These are phyloP conservation scores for Aphelocoma californica DNA, from an alignment of 2,797 vertebrate genomes.

Conservation along the genomic window DNA sequence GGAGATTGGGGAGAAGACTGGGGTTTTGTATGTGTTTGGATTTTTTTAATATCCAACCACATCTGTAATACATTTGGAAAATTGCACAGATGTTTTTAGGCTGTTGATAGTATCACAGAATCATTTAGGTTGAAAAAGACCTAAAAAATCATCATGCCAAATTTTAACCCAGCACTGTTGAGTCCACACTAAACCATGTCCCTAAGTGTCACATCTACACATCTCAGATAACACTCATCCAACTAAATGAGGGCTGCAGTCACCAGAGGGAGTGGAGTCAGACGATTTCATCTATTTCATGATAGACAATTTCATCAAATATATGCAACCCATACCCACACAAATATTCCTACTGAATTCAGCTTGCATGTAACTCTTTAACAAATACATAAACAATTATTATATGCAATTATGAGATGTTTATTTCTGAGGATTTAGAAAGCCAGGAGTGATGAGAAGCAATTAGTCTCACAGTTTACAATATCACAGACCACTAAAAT, in stretches of 20 bases:
- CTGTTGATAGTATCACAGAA: background rate
- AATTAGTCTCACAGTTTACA: background rate
- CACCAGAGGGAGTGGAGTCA: background rate
- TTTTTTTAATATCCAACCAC: background rate
- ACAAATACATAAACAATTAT: background rate
- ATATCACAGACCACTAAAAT: background rate
- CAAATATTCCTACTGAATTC: background rate
- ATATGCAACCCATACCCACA: background rate
- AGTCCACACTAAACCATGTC: background rate
- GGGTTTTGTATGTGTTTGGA: rapidly evolving
- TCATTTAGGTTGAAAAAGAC: background rate
- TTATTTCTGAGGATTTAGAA: background rate
- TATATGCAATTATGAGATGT: background rate
- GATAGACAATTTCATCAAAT: background rate
- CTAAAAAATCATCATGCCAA: background rate
- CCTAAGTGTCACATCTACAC: background rate
- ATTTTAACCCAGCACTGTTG: background rate
- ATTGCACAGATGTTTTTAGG: background rate
- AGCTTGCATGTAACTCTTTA: background rate
- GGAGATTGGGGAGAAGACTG: background rate
- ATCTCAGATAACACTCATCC: background rate
- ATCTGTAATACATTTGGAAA: background rate
- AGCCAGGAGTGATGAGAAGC: background rate
- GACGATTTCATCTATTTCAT: background rate
- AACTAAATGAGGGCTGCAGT: background rate